These are phyloP conservation scores for Platycheirus rosarum DNA, from an alignment of 2,888 invertebrate genomes.

Conservation along the genomic window DNA sequence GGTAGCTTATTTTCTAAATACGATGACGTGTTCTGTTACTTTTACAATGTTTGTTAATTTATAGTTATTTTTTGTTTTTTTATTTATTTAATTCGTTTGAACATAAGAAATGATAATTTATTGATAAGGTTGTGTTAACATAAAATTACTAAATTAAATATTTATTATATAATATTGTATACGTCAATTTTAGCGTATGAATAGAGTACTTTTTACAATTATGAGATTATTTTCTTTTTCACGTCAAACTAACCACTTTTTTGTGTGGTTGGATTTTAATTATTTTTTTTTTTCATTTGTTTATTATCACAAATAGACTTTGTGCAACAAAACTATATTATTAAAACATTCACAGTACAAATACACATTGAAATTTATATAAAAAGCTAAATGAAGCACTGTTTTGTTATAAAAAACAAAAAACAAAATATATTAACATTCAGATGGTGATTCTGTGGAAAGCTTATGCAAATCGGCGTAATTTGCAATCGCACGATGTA, in stretches of 20 bases:
- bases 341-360: constrained; percentile 53
- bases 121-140: background rate
- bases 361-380: constrained; percentile 49
- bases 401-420: constrained; percentile 47
- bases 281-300: constrained; percentile 36
- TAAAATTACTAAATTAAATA: constrained; percentile 12
- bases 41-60: background rate
- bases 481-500: constrained; percentile 95
- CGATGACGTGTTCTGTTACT: constrained; percentile 43
- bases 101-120: constrained; percentile 25
- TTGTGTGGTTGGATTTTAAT: constrained; percentile 21
- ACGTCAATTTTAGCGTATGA: constrained; percentile 52
- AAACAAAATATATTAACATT: constrained; percentile 74
- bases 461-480: constrained; percentile 94
- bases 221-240: constrained; percentile 29
- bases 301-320: constrained; percentile 68
- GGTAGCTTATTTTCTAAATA: constrained; percentile 71
- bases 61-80: constrained; percentile 12
- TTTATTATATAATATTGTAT: constrained; percentile 32
- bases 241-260: background rate
- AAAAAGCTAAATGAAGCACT: constrained; percentile 52
- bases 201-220: constrained; percentile 63
- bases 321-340: constrained; percentile 63
- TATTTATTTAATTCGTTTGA: constrained; percentile 35
- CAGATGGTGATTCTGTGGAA: constrained; percentile 79